Base-by-base conservation (phyloP, 1,140 invertebrate genomes). In the Lepidurus couesii region DNA sequence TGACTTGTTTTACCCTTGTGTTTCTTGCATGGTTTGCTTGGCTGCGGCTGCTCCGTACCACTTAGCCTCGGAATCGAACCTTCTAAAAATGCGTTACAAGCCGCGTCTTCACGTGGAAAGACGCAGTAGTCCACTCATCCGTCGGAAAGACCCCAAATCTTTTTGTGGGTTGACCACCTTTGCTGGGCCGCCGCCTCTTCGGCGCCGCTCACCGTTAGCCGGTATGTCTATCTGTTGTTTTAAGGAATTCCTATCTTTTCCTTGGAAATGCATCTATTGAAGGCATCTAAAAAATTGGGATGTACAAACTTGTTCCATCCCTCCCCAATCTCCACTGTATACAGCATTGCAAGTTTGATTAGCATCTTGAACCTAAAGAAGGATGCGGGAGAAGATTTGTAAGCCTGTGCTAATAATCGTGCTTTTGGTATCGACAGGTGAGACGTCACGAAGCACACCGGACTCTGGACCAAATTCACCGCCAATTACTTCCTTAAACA, bases 11-110 rank as follows among this genome's bases (percentile, higher is more conserved):
- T 76, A 44, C 78, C 24, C 76, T 53, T 80, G 79, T 77, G 43
- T 13, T 53, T 47, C 34, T 44, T 26, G 43, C 47, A 42, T 77
- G 75, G 24, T 44, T 8, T 45, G 42, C 43, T 77, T 21, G 47
- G 34, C 11, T 43, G 43, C n/a, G 16, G 74, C 74, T 42, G 84
- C 84, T 85, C 34, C 34, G 81, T 34, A 80, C 81, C 86, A 85
- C 34, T 34, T 90, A 97, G 96, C 95, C 84, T 98, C 96, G 87
- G 96, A 98, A 90, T 95, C 96, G 81, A 98, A 98, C 90, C 90
- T 97, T 87, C 89, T 96, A 87, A 98, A 98, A 90, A 93, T 97
- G 87, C 92, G 95, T 84, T 89, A 89, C 94, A 96, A 87, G 93
- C 95, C 85, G 93, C 97, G 83, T 93, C 95, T 87, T 94, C 96